Evolutionary conservation across 2,113 vertebrate species (phyloP).

Genomic region (Oreochromis niloticus): DNA sequence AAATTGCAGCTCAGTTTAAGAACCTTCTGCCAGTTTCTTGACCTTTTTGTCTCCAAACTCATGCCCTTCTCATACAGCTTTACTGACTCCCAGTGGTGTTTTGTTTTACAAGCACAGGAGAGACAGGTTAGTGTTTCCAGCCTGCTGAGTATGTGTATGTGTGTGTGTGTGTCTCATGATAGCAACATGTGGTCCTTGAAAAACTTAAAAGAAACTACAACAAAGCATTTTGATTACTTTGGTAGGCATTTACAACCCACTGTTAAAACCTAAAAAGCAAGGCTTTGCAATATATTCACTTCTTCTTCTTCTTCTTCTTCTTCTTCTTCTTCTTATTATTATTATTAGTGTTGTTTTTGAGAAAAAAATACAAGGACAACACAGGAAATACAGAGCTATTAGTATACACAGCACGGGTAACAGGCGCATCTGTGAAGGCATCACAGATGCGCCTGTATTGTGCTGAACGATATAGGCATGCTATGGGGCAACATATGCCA

Average conservation of each 20-base stretch:
- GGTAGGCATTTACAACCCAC: background rate
- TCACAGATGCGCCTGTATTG: too few relatives aligned
- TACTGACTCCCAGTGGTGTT: background rate
- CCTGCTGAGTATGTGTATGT: background rate
- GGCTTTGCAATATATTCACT: background rate
- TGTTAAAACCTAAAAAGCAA: background rate
- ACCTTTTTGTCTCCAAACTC: background rate
- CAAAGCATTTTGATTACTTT: background rate
- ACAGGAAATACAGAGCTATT: background rate
- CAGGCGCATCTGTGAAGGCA: background rate
- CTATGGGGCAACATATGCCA: background rate
- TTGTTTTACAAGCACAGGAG: background rate
- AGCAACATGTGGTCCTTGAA: background rate
- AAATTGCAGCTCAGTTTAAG: background rate
- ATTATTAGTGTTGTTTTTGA: background rate
- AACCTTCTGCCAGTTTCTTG: background rate
- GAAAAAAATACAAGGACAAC: background rate
- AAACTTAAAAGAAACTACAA: background rate
- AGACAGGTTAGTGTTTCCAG: background rate
- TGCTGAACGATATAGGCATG: background rate
- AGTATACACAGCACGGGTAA: background rate
- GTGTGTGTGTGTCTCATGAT: background rate
- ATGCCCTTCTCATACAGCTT: background rate
- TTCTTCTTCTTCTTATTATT: background rate
- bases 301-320: background rate